phyloP scores from a whole-genome alignment of 1,140 invertebrate species.

The Formica exsecta region DNA sequence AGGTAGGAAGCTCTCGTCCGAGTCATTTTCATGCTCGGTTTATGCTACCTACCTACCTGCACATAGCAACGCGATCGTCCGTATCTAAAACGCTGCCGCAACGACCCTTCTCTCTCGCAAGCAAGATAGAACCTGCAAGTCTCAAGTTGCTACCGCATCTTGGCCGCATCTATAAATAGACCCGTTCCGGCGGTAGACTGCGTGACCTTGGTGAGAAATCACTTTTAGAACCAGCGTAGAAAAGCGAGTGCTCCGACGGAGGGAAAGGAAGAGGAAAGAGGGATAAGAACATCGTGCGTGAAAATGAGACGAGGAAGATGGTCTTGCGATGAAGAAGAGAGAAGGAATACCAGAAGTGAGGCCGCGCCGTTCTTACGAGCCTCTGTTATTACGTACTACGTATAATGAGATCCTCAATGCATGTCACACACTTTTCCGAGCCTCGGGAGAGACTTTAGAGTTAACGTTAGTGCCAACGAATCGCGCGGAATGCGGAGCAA shows the following conservation, averaged over 20 bases:
- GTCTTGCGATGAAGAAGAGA: not conserved
- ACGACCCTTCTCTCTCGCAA: slow-evolving; percentile 31
- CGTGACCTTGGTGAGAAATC: slow-evolving; percentile 71
- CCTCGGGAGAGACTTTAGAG: not conserved
- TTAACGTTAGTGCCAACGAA: not conserved
- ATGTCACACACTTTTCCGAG: slow-evolving; percentile 14
- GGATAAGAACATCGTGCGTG: slow-evolving; percentile 18
- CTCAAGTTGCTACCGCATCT: slow-evolving; percentile 36
- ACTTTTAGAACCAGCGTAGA: slow-evolving; percentile 48
- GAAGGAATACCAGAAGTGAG: not conserved
- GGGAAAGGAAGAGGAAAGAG: not conserved
- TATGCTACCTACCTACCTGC: slow-evolving; percentile 18
- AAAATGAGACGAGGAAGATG: slow-evolving; percentile 25
- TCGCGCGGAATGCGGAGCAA: slow-evolving; percentile 52
- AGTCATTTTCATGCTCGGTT: slow-evolving; percentile 74
- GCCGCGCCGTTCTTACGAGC: not conserved
- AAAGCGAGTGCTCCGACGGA: slow-evolving; percentile 14
- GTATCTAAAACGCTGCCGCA: slow-evolving; percentile 41
- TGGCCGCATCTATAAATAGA: slow-evolving; percentile 69
- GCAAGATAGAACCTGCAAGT: slow-evolving; percentile 8
- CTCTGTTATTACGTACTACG: slow-evolving; percentile 63
- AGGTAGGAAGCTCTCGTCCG: not conserved
- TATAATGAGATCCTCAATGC: not conserved
- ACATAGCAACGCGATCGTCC: slow-evolving; percentile 40
- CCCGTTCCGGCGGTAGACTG: slow-evolving; percentile 58